These are phyloP conservation scores for Folsomia manolachei DNA, from an alignment of 2,888 invertebrate species.

Conservation along the genomic window DNA sequence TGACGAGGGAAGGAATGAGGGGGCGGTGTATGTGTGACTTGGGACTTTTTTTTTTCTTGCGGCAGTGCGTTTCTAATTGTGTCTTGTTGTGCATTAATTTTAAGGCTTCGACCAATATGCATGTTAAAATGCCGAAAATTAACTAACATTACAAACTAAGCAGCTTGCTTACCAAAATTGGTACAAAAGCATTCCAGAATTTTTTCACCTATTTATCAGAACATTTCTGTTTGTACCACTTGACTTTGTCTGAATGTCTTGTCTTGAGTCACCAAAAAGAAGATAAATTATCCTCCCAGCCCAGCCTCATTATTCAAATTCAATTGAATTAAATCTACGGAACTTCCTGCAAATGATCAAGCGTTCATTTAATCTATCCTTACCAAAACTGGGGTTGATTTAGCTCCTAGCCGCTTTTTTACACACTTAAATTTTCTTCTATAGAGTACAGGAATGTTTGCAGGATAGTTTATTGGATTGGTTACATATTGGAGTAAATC, in stretches of 20 bases:
- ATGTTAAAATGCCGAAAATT: neutral
- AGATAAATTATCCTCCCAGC: neutral
- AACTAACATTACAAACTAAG: too few species aligned
- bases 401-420: too few species aligned
- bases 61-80: too few species aligned
- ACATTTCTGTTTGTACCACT: neutral
- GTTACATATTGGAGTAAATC: neutral
- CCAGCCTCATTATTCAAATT: neutral
- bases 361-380: neutral
- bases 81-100: too few species aligned
- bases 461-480: neutral
- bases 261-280: neutral
- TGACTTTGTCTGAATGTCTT: neutral
- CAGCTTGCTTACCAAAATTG: too few species aligned
- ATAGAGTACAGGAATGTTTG: too few species aligned
- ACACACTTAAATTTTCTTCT: too few species aligned
- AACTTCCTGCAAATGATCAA: neutral
- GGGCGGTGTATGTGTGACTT: too few species aligned
- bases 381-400: neutral
- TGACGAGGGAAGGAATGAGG: neutral
- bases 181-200: neutral
- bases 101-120: too few species aligned
- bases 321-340: neutral
- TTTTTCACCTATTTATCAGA: too few species aligned
- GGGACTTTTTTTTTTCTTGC: too few species aligned